Evolutionary conservation across 2,888 invertebrate species (phyloP), one percentile per base, ranked within the genome.

Genomic region (Diploptera punctata): DNA sequence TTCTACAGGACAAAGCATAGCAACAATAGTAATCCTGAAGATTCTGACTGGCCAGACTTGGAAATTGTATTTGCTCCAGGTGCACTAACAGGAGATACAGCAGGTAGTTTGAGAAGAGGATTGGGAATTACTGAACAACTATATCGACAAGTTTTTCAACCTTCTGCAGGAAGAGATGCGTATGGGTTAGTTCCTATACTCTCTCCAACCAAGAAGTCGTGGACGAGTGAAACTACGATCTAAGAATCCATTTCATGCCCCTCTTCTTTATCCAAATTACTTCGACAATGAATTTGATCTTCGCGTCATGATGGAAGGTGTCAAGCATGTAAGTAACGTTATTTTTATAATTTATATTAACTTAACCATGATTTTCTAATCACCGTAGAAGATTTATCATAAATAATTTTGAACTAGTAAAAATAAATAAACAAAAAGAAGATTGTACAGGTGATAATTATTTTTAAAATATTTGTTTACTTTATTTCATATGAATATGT

Each of bases 261-360:
- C 97, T 0, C 83, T 87, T 69, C 89, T 97, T 79, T 87, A 93
- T 65, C 90, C 94, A 0, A 95, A 97, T 83, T 97, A 95, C 82
- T 91, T 95, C 80, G 75, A 75, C 19, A 83, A 91, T 78, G 86
- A 87, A 3, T 87, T 89, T 31, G 97, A 97, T 80, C 79, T 94
- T n/a, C 82, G 85, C 21, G 88, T 90, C 4, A 86, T 95, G 83
- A 86, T 93, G 13, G 91, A 92, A 80, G 94, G 93, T 49, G 87
- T 92, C 43, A 88, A 90, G 79, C 84, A 90, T 85, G 93, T 92
- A 81, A 83, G 82, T 77, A 24, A 19, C 9, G 44, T 38, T 18
- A 21, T 24, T 38, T 13, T 33, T 7, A 33, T 7, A 52, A 52
- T 4, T 19, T 52, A 52, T 52, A 19, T 52, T 52, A 7, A n/a